phyloP scores from a whole-genome alignment of 2,888 invertebrate species.

The Hirtodrosophila alboralis region DNA sequence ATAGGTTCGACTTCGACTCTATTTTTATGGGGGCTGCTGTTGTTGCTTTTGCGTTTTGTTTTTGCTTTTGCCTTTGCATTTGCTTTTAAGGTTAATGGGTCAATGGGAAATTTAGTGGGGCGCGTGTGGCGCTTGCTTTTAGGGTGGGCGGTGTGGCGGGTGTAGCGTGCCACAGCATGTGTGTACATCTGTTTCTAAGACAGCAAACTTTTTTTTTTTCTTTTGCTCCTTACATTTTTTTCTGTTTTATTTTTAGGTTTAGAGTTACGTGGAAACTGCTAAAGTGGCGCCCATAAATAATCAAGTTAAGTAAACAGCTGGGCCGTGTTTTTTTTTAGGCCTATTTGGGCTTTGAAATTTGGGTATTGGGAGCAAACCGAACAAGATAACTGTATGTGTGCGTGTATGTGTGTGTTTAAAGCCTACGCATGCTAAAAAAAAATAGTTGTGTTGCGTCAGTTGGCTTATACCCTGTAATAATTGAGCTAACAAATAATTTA shows the following conservation, averaged over 20 bases:
- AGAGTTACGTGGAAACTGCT: constrained; percentile 16
- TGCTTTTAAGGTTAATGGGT: constrained; percentile 69
- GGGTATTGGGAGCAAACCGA: not conserved
- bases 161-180: constrained; percentile 18
- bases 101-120: constrained; percentile 66
- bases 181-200: constrained; percentile 27
- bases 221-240: not conserved
- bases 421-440: too few relatives aligned
- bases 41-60: constrained; percentile 8
- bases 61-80: constrained; percentile 20
- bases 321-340: constrained; percentile 18
- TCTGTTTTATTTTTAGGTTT: not conserved
- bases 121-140: constrained; percentile 43
- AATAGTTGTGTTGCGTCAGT: too few relatives aligned
- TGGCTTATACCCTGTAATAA: constrained; percentile 4
- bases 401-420: too few relatives aligned
- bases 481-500: too few relatives aligned
- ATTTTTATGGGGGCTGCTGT: constrained; percentile 40
- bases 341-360: constrained; percentile 2
- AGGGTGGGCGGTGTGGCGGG: constrained; percentile 5
- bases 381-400: too few relatives aligned
- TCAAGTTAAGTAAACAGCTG: constrained; percentile 31
- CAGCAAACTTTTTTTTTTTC: constrained; percentile 5
- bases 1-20: constrained; percentile 62
- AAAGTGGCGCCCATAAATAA: constrained; percentile 37